Conservation (phyloP, 2,797 vertebrate species). For the Leucoraja ocellata region DNA sequence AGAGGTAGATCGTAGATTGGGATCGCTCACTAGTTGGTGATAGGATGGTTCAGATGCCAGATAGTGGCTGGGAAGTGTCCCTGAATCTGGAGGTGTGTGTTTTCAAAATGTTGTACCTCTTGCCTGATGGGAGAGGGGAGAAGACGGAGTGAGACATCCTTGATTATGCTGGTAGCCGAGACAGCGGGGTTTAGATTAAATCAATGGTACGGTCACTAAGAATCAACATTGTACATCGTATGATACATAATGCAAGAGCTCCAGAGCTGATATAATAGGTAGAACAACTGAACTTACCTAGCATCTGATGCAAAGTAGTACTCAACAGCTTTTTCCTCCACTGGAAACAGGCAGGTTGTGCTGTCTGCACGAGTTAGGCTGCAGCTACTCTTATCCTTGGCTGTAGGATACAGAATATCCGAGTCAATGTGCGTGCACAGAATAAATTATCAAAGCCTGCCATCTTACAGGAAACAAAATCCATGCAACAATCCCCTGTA, state of each 20-base stretch:
- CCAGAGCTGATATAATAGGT: no score
- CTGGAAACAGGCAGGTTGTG: conserved; percentile 89
- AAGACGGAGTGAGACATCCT: no score
- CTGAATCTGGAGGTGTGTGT: no score
- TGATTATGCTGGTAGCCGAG: no score
- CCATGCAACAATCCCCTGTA: not conserved
- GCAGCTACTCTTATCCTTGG: conserved; percentile 84
- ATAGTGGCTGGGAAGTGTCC: no score
- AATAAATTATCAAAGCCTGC: not conserved
- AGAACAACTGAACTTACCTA: conserved; percentile 59
- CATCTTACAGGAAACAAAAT: not conserved
- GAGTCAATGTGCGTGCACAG: no score
- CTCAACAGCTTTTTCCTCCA: conserved; percentile 91
- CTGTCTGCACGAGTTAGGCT: conserved; percentile 75
- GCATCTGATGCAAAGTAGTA: conserved; percentile 98
- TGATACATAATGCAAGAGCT: not conserved
- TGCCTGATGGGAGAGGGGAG: no score
- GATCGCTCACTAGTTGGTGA: no score
- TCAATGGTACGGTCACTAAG: not conserved
- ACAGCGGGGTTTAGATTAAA: no score
- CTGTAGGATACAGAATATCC: conserved; percentile 43
- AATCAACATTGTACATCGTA: not conserved
- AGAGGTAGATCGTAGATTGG: no score
- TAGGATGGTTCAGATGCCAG: no score
- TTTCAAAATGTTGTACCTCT: no score